These are phyloP conservation scores for Forbesichthys papilliferus DNA, from an alignment of 2,113 vertebrate species.

Conservation along the genomic window DNA sequence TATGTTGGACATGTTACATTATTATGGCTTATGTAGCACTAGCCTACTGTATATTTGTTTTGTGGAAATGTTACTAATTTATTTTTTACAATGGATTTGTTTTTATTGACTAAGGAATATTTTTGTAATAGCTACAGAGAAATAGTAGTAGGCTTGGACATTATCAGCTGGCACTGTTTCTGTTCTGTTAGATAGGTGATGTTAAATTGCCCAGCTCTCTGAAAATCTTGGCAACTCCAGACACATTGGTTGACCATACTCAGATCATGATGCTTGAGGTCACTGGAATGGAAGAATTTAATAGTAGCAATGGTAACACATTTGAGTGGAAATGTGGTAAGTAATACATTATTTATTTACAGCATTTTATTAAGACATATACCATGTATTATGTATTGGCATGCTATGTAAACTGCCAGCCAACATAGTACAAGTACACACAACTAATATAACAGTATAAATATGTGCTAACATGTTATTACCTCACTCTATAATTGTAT, in stretches of 20 bases:
- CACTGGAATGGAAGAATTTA: conserved; percentile 39
- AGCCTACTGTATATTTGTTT: background rate
- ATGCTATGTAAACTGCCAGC: too few species aligned
- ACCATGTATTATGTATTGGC: too few species aligned
- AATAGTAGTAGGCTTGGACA: background rate
- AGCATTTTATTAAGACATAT: too few species aligned
- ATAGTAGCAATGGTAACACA: conserved; percentile 25
- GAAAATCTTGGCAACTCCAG: conserved; percentile 55
- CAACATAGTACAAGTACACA: too few species aligned
- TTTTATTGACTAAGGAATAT: background rate
- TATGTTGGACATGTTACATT: conserved; percentile 14
- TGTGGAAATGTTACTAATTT: background rate
- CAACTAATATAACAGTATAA: too few species aligned
- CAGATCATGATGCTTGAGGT: conserved; percentile 53
- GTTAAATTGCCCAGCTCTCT: conserved; percentile 22
- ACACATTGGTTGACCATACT: conserved; percentile 45
- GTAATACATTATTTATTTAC: conserved; percentile 18
- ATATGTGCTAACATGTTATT: too few species aligned
- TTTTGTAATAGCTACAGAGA: background rate
- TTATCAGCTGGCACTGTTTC: conserved; percentile 14
- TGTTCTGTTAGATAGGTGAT: conserved; percentile 49
- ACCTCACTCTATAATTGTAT: background rate
- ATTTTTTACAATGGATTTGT: background rate
- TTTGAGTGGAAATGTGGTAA: conserved; percentile 74
- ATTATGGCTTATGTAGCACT: background rate